These are phyloP conservation scores for Odontamblyopus rebecca DNA, from an alignment of 2,797 vertebrate genomes.

Conservation along the genomic window DNA sequence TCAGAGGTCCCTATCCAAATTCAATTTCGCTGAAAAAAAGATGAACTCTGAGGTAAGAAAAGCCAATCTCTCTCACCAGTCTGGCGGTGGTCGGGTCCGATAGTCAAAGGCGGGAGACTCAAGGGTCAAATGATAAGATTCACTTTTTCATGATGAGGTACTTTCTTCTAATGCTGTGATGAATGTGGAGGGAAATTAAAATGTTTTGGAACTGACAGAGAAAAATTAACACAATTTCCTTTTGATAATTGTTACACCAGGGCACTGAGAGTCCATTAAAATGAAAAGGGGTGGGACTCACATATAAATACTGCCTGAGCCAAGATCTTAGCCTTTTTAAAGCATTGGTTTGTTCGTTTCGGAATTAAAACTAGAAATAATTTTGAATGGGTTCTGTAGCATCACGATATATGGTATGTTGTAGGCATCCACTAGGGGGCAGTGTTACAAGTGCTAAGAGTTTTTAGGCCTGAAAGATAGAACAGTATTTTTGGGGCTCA, in stretches of 20 bases:
- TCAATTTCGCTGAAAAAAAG: slow-evolving; percentile 26
- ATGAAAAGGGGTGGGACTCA: slow-evolving; percentile 18
- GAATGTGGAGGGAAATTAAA: slow-evolving; percentile 41
- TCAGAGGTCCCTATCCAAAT: slow-evolving; percentile 36
- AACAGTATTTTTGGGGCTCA: too few species aligned
- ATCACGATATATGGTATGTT: background rate
- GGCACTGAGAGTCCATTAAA: slow-evolving; percentile 28
- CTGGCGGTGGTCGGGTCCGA: background rate
- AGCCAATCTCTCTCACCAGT: slow-evolving; percentile 9
- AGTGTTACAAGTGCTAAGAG: too few species aligned
- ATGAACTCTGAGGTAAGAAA: slow-evolving; percentile 26
- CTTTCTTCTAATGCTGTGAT: slow-evolving; percentile 40
- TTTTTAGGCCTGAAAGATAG: too few species aligned
- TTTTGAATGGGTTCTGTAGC: background rate
- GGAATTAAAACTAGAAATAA: background rate
- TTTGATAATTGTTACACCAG: slow-evolving; percentile 15
- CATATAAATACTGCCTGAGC: slow-evolving; percentile 23
- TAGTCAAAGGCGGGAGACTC: slow-evolving; percentile 4
- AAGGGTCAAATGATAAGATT: slow-evolving; percentile 18
- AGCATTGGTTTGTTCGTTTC: background rate
- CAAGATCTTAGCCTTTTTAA: background rate
- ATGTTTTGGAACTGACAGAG: slow-evolving; percentile 16
- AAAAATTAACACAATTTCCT: slow-evolving; percentile 37
- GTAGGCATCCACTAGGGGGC: too few species aligned
- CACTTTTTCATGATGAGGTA: slow-evolving; percentile 14